Base-by-base conservation (phyloP, 1,140 invertebrate genomes). In the Drosophila sturtevanti region DNA sequence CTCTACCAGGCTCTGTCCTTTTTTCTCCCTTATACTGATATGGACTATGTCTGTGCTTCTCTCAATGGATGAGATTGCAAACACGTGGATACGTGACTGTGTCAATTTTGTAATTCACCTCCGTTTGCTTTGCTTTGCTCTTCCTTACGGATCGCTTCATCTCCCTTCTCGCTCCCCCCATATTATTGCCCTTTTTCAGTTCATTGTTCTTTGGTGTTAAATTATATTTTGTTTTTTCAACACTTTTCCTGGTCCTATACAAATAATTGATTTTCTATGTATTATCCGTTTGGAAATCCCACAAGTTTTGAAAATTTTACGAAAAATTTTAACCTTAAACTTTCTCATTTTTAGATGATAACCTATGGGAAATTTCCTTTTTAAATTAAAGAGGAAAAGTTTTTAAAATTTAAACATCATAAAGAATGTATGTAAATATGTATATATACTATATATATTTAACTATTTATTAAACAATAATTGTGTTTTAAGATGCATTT, bases 21-120 rank as follows among this genome's bases (percentile, higher is more conserved):
- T 38, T 14, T 12, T 14, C 14, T 18, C 38, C 12, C 31, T 14
- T 5, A 10, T 34, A 2, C 14, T 7, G 27, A 31, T 6, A 58
- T 51, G 21, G 27, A 31, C 27, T 31, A 21, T 44, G 41, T 18
- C 14, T 27, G 11, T n/a, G n/a, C n/a, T n/a, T n/a, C 14, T 37
- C 54, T 14, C 72, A 21, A 48, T 11, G 34, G 11, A 16, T 16
- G 11, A 18, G 41, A 44, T 18, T 75, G 71, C 72, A 72, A 75
- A 75, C 71, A 75, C 71, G 71, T 77, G 73, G 52, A 71, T 56
- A 77, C 75, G 75, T 77, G 74, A 71, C 75, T 72, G 66, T 64
- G 60, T 44, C 72, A 56, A 41, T 59, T 76, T 64, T 77, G 41
- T 61, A 67, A 59, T 27, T 27, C 52, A 14, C 31, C 18, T 24